Evolutionary conservation across 2,888 invertebrate species (phyloP).

Genomic region (Dinocampus coccinellae): DNA sequence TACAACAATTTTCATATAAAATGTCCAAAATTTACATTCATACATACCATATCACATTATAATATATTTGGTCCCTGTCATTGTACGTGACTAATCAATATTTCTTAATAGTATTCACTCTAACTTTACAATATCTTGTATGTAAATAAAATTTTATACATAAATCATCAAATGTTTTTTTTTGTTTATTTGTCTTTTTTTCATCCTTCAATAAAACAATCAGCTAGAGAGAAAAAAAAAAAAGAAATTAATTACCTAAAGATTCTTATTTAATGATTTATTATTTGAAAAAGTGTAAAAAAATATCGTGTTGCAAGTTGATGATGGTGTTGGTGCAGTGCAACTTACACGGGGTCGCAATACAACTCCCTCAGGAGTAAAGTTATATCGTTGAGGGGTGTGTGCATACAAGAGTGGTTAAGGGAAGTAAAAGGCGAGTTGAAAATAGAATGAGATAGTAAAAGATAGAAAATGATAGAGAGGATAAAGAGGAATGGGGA

Average conservation of each 20-base stretch:
- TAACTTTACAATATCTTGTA: not conserved
- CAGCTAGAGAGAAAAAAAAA: no score
- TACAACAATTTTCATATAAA: not conserved
- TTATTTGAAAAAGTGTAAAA: no score
- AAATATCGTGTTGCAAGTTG: not conserved
- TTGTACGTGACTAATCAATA: constrained; percentile 18
- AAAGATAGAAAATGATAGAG: constrained; percentile 19
- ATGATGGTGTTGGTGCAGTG: constrained; percentile 1
- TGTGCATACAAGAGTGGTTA: constrained; percentile 31
- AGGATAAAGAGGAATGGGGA: constrained; percentile 11
- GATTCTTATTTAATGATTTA: no score
- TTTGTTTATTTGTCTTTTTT: no score
- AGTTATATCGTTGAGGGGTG: constrained; percentile 66
- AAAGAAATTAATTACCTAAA: not conserved
- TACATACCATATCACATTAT: not conserved
- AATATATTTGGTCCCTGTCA: not conserved
- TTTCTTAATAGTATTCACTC: not conserved
- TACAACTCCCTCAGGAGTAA: constrained; percentile 66
- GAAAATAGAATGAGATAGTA: constrained; percentile 42
- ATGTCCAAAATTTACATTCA: not conserved
- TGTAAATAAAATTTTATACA: not conserved
- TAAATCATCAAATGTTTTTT: no score
- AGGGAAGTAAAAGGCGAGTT: constrained; percentile 43
- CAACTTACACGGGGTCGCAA: constrained; percentile 50
- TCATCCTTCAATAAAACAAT: no score